Percentiles rank a stretch among this genome's conserved stretches.
These are phyloP conservation scores for Cyprinella venusta DNA, from an alignment of 2,797 vertebrate genomes.

Conservation along the genomic window DNA sequence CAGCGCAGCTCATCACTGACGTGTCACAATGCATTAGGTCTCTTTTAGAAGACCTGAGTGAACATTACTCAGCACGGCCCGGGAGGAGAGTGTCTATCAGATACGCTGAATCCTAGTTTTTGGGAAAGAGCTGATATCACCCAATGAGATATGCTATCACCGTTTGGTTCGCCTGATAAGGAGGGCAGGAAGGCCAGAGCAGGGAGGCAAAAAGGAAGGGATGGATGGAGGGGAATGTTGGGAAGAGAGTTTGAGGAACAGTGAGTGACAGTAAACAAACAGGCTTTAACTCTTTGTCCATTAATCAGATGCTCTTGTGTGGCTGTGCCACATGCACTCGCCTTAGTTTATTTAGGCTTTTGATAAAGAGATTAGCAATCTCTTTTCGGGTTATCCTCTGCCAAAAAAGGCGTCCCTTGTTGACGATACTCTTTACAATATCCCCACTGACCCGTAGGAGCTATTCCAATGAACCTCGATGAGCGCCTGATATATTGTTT, in stretches of 20 bases:
- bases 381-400: conserved; percentile 66
- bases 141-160: conserved; percentile 57
- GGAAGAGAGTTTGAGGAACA: conserved; percentile 35
- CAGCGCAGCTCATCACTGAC: conserved; percentile 66
- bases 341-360: conserved; percentile 79
- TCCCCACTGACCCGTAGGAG: conserved; percentile 21
- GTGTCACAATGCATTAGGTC: conserved; percentile 74
- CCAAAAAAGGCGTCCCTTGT: conserved; percentile 48
- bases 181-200: conserved; percentile 16
- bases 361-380: conserved; percentile 82
- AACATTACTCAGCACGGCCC: conserved; percentile 58
- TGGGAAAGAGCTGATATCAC: conserved; percentile 64
- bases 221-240: conserved; percentile 30
- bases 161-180: conserved; percentile 54
- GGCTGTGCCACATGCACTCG: conserved; percentile 47
- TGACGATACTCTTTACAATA: conserved; percentile 21
- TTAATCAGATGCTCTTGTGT: conserved; percentile 64
- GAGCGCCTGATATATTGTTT: conserved; percentile 38
- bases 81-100: conserved; percentile 65
- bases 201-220: conserved; percentile 26
- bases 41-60: conserved; percentile 66
- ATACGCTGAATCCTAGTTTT: conserved; percentile 62
- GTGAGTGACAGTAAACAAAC: conserved; percentile 63
- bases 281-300: conserved; percentile 70
- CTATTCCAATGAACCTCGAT: background rate